These are phyloP conservation scores for Rhabdomys pumilio DNA, from an alignment of 2,797 vertebrate species.

Conservation along the genomic window DNA sequence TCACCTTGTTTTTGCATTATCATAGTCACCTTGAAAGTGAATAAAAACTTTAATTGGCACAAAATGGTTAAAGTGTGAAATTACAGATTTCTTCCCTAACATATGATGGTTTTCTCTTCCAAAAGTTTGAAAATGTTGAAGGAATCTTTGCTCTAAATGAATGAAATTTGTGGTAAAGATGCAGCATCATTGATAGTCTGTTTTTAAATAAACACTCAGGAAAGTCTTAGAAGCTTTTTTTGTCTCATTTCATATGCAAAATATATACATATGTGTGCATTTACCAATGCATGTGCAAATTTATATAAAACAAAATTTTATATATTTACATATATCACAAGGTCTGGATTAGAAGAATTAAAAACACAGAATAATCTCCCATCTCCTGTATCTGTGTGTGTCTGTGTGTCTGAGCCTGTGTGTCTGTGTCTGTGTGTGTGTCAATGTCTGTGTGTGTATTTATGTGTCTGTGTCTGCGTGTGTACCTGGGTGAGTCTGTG, in stretches of 20 bases:
- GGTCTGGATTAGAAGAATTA: not conserved
- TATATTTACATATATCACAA: not conserved
- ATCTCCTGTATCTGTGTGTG: not conserved
- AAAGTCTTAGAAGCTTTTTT: not conserved
- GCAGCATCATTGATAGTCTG: not conserved
- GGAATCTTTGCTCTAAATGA: not conserved
- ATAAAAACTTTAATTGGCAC: slow-evolving; percentile 37
- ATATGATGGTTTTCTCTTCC: not conserved
- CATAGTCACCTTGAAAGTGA: not conserved
- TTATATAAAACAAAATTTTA: not conserved
- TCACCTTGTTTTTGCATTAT: not conserved
- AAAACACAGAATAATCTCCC: not conserved
- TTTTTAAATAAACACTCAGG: slow-evolving; percentile 30
- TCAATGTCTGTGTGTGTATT: too few species aligned
- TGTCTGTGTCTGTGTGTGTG: too few species aligned
- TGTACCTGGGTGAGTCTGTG: too few species aligned
- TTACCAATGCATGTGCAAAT: not conserved
- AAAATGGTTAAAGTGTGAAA: slow-evolving; percentile 7
- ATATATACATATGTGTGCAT: not conserved
- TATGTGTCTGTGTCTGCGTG: too few species aligned
- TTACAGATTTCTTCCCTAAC: slow-evolving; percentile 13
- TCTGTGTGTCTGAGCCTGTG: too few species aligned
- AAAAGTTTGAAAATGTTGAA: slow-evolving; percentile 28
- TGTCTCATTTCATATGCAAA: slow-evolving; percentile 30
- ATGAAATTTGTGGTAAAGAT: slow-evolving; percentile 9